A percentile compares a stretch with the other conserved stretches of the same genome.
Evolutionary conservation across 2,797 vertebrate species (phyloP).

Genomic region (Sebastes umbrosus): DNA sequence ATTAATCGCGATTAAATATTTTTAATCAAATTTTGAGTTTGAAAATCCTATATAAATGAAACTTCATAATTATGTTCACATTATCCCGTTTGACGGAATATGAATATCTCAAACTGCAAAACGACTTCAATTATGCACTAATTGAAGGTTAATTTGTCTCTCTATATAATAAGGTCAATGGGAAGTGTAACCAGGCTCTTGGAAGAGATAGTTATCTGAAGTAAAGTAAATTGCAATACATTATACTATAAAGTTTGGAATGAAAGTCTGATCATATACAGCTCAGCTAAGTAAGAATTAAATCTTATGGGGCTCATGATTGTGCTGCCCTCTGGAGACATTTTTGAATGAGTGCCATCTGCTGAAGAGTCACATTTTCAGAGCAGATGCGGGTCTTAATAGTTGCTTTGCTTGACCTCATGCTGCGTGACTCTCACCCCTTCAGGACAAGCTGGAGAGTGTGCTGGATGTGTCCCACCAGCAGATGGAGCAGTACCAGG

Average conservation of each 20-base stretch:
- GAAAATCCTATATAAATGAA: too few species aligned
- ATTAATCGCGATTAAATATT: too few species aligned
- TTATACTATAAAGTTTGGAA: not conserved
- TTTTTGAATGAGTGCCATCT: not conserved
- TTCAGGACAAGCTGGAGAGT: conserved; percentile 92
- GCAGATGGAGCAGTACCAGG: conserved; percentile 94
- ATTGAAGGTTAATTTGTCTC: too few species aligned
- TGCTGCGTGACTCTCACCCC: not conserved
- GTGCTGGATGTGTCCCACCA: conserved; percentile 92
- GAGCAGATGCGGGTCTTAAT: not conserved
- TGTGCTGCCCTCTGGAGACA: conserved; percentile 39
- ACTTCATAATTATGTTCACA: too few species aligned
- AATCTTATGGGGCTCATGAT: not conserved
- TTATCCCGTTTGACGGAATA: too few species aligned
- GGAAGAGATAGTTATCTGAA: too few species aligned
- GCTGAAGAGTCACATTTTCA: not conserved
- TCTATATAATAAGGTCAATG: too few species aligned
- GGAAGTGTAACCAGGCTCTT: too few species aligned
- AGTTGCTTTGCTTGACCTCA: not conserved
- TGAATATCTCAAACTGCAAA: too few species aligned
- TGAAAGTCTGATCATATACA: not conserved
- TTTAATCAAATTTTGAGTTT: too few species aligned
- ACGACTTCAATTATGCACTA: too few species aligned
- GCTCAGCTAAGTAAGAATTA: not conserved
- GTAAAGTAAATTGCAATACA: too few species aligned